Conservation (phyloP, 2,888 invertebrate species). For the Hypomecis punctinalis region DNA sequence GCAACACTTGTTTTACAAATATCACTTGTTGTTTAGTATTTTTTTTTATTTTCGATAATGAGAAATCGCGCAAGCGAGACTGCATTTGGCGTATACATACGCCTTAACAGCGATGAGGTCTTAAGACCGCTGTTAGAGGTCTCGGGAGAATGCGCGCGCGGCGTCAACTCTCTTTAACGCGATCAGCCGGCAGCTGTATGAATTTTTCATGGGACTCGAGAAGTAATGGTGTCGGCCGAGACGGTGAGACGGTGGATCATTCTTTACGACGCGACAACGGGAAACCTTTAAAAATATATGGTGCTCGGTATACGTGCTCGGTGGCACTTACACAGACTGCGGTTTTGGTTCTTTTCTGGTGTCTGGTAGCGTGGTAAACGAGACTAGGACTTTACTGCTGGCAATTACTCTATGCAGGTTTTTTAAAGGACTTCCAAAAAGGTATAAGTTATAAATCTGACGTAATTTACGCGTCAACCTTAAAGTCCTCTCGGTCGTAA, state of each 20-base stretch:
- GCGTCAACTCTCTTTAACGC: slow-evolving; percentile 66
- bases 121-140: slow-evolving; percentile 61
- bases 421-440: neutral
- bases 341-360: slow-evolving; percentile 26
- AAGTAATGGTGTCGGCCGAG: slow-evolving; percentile 79
- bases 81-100: no score
- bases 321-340: slow-evolving; percentile 32
- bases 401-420: neutral
- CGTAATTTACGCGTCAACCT: no score
- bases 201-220: slow-evolving; percentile 81
- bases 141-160: slow-evolving; percentile 70
- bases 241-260: slow-evolving; percentile 79
- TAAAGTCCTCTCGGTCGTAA: no score
- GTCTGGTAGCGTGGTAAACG: slow-evolving; percentile 13
- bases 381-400: neutral
- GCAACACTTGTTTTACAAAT: no score
- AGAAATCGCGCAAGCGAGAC: no score
- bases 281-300: slow-evolving; percentile 75
- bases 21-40: no score
- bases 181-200: slow-evolving; percentile 74
- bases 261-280: slow-evolving; percentile 81
- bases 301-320: slow-evolving; percentile 56
- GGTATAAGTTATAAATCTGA: no score
- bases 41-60: no score
- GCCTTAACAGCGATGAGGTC: slow-evolving; percentile 16